Base-by-base conservation (phyloP, 2,888 invertebrate species). In the Idaea aversata region DNA sequence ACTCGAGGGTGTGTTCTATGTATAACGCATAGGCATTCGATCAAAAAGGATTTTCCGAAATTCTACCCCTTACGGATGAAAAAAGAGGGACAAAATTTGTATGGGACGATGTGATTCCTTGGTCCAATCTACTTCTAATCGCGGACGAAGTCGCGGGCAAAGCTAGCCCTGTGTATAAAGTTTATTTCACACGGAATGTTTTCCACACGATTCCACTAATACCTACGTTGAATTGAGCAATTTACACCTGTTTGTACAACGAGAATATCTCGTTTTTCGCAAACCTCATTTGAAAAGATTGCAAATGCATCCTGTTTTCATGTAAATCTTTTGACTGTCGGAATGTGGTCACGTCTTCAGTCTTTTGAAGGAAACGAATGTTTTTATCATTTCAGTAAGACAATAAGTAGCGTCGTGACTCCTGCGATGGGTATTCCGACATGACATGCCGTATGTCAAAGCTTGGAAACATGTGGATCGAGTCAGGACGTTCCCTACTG, bases 401-500 rank as follows among this genome's bases (percentile, higher is more conserved):
- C 79, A 82, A 78, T 77, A 67, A 66, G 69, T 70, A 61, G 62
- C 61, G 75, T 82, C 78, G 79, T 81, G 81, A 81, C 76, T 81
- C 67, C 72, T 65, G 69, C 74, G 67, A 68, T 62, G 71, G 71
- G 74, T 77, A 77, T 68, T 62, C 70, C n/a, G 70, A 74, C 77
- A 78, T 81, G 81, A 79, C 77, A 78, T 76, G 78, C 77, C 73
- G 73, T 75, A 75, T 81, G 79, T 83, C 78, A 83, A 79, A 82
- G 77, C 70, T 65, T 71, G 77, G 64, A 66, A 81, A 76, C 89
- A 85, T 88, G 81, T 87, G 91, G 86, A 81, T 76, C 78, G 76
- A 72, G 83, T 90, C 89, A 87, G 83, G 81, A 81, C 80, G 47
- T 83, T 77, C 80, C 78, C 80, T 77, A 83, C 77, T 81, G 83